Conservation (phyloP, 2,888 invertebrate species). For the Falcaria lacertinaria region DNA sequence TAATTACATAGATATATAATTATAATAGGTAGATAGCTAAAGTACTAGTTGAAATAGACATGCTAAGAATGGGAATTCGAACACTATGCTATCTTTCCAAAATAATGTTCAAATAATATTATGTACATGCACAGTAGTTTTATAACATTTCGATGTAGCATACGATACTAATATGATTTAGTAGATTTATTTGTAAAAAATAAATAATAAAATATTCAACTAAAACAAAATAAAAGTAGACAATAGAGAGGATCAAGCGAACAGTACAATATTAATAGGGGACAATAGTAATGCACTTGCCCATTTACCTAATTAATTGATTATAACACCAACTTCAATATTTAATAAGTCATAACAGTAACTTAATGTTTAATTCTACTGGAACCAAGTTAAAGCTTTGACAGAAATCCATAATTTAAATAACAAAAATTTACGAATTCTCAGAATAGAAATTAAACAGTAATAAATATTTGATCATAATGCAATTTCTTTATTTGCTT, state of each 20-base stretch:
- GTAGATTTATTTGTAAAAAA: slow-evolving; percentile 62
- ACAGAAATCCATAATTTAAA: slow-evolving; percentile 77
- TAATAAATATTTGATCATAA: slow-evolving; percentile 79
- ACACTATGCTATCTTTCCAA: slow-evolving; percentile 35
- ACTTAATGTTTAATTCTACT: slow-evolving; percentile 78
- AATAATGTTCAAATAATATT: slow-evolving; percentile 19
- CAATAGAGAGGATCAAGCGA: slow-evolving; percentile 73
- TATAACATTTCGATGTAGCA: slow-evolving; percentile 54
- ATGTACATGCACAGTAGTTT: slow-evolving; percentile 43
- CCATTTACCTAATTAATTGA: slow-evolving; percentile 78
- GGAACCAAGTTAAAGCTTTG: slow-evolving; percentile 80
- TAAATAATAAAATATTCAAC: slow-evolving; percentile 79
- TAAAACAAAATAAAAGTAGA: slow-evolving; percentile 72
- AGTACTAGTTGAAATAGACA: slow-evolving; percentile 49
- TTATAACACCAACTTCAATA: slow-evolving; percentile 78
- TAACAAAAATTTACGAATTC: slow-evolving; percentile 76
- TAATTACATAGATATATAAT: slow-evolving; percentile 70
- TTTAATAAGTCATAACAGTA: slow-evolving; percentile 77
- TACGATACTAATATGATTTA: slow-evolving; percentile 47
- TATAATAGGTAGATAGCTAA: slow-evolving; percentile 67
- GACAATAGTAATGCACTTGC: slow-evolving; percentile 79
- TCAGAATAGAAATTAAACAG: slow-evolving; percentile 73
- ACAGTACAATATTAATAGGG: slow-evolving; percentile 72
- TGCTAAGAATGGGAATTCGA: slow-evolving; percentile 59
- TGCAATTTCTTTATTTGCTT: slow-evolving; percentile 57